These are phyloP conservation scores for Eristalis arbustorum DNA, from an alignment of 2,888 invertebrate genomes.

Conservation along the genomic window DNA sequence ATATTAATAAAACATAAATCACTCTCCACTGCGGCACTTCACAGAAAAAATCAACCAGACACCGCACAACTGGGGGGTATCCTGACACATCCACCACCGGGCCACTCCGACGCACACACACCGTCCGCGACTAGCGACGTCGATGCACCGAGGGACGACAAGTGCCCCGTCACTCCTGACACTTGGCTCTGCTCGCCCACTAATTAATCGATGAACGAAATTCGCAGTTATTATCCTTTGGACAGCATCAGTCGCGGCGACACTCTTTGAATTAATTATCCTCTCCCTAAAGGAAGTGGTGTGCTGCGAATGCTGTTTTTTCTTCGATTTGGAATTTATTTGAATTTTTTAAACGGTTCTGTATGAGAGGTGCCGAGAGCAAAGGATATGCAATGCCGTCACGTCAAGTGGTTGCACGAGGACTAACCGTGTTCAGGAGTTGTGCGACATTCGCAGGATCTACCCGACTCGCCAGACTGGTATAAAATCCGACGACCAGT, in stretches of 20 bases:
- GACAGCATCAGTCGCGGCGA: not conserved
- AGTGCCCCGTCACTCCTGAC: not conserved
- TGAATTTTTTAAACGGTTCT: slow-evolving; percentile 35
- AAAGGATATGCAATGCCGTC: slow-evolving; percentile 76
- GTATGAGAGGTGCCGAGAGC: slow-evolving; percentile 55
- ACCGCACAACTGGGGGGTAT: slow-evolving; percentile 59
- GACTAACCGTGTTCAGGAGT: slow-evolving; percentile 74
- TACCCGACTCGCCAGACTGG: slow-evolving; percentile 27
- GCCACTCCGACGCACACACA: slow-evolving; percentile 25
- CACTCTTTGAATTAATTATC: slow-evolving; percentile 40
- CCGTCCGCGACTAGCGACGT: slow-evolving; percentile 7
- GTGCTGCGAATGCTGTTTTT: not conserved
- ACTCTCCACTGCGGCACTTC: slow-evolving; percentile 68
- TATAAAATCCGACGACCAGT: slow-evolving; percentile 48
- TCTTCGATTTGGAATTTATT: slow-evolving; percentile 18
- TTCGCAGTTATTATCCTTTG: slow-evolving; percentile 55
- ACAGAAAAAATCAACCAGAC: slow-evolving; percentile 53
- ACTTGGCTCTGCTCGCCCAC: slow-evolving; percentile 5
- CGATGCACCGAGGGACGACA: slow-evolving; percentile 46
- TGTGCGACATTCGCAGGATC: slow-evolving; percentile 59
- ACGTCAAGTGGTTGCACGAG: slow-evolving; percentile 80
- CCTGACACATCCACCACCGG: slow-evolving; percentile 40
- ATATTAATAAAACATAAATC: slow-evolving; percentile 79
- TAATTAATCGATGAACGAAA: slow-evolving; percentile 61
- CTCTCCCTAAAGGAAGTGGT: slow-evolving; percentile 9